Percentiles rank a stretch among this genome's conserved stretches.
phyloP scores from a whole-genome alignment of 2,888 invertebrate genomes.

The Buathra laborator region DNA sequence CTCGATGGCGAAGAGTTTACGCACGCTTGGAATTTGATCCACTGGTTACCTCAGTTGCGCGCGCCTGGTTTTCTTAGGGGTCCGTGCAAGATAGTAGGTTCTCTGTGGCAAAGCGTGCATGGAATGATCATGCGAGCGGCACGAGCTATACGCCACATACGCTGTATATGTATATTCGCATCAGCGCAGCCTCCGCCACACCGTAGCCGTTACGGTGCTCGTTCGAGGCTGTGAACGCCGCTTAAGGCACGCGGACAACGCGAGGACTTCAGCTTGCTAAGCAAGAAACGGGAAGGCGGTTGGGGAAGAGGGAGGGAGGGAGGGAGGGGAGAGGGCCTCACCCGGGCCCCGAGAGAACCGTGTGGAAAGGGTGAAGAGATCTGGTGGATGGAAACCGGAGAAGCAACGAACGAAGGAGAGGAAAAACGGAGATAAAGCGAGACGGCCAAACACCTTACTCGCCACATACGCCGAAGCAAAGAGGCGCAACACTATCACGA shows the following conservation, averaged over 20 bases:
- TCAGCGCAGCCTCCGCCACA: slow-evolving; percentile 31
- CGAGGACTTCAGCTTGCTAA: slow-evolving; percentile 18
- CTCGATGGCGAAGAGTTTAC: slow-evolving; percentile 33
- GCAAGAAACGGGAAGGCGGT: background rate
- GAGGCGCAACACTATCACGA: slow-evolving; percentile 36
- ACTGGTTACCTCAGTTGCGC: slow-evolving; percentile 13
- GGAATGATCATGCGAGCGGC: slow-evolving; percentile 61
- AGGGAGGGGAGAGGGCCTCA: slow-evolving; percentile 29
- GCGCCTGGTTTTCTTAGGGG: slow-evolving; percentile 6
- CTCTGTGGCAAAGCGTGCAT: slow-evolving; percentile 57
- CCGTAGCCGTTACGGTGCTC: slow-evolving; percentile 37
- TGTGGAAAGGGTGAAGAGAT: slow-evolving; percentile 9
- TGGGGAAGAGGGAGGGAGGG: slow-evolving; percentile 11
- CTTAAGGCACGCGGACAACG: slow-evolving; percentile 57
- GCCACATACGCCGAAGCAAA: slow-evolving; percentile 43
- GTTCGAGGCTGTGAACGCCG: slow-evolving; percentile 59
- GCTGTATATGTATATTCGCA: slow-evolving; percentile 31
- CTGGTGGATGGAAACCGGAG: slow-evolving; percentile 59
- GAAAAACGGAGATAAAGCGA: slow-evolving; percentile 46
- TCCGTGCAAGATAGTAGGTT: background rate
- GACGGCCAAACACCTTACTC: slow-evolving; percentile 34
- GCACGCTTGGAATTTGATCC: slow-evolving; percentile 66
- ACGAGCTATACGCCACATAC: slow-evolving; percentile 46
- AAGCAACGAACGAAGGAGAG: slow-evolving; percentile 29
- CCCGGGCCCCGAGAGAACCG: slow-evolving; percentile 38